Base-by-base conservation (phyloP, 2,113 vertebrate genomes). In the Stercorarius parasiticus region DNA sequence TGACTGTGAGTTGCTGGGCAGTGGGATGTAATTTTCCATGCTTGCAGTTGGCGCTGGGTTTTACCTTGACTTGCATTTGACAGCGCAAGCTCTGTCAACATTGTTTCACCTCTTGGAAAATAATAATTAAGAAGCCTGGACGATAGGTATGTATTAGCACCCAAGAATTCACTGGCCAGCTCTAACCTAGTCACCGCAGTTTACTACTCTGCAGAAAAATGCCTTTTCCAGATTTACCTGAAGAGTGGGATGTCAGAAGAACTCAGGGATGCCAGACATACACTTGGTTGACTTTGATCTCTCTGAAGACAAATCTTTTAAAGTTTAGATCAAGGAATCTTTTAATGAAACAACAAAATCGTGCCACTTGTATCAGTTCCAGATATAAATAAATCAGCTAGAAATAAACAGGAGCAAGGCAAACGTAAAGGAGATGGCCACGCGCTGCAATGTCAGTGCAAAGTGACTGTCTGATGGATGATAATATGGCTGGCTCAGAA, bases 361-460 rank as follows among this genome's bases (percentile, higher is more conserved):
- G 1, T 95, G 82, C 87, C 79, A 64, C 78, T 93, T 83, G 66
- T 96, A 90, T 96, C 94, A 52, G 79, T 93, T 92, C 79, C 79
- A 64, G 88, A 90, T 95, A 97, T 97, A 97, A 96, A 95, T 96
- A 97, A 94, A 69, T 94, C 93, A 93, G 78, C 96, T 97, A 36
- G 97, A 96, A 95, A 95, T 96, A 95, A 97, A 95, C 91, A 94
- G 87, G 76, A 94, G 86, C 62, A 55, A 90, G 93, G 89, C 84
- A 91, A 72, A 92, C 0, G 23, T 56, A 81, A 77, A 86, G 93
- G 95, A 96, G 96, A 91, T 42, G 95, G 87, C 66, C 66, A 42
- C 1, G 2, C 95, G 86, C 93, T 83, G 82, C 93, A 96, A 94
- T 94, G 93, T 96, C 89, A 95, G 83, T 62, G 58, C 87, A 96